phyloP scores from a whole-genome alignment of 2,113 vertebrate species.

The Capra hircus region DNA sequence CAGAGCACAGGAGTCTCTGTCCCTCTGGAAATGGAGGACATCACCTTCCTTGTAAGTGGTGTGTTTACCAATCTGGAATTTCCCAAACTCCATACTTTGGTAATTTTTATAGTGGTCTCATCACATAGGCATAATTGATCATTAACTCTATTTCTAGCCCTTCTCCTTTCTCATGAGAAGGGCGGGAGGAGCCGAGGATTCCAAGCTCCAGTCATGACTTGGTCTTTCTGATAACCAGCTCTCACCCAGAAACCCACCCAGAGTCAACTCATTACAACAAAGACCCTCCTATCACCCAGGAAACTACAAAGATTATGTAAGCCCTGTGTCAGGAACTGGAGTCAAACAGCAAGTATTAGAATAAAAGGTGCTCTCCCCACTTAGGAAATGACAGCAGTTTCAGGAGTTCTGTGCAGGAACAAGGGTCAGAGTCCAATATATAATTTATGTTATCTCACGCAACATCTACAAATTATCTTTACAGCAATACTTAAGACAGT shows the following conservation, averaged over 20 bases:
- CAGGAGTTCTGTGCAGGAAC: neutral
- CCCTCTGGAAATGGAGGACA: no score
- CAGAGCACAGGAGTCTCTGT: neutral
- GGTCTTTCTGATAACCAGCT: neutral
- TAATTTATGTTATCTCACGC: neutral
- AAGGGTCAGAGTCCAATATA: neutral
- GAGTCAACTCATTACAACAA: neutral
- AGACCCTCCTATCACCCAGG: neutral
- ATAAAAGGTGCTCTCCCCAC: neutral
- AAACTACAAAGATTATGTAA: neutral
- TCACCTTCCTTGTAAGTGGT: neutral
- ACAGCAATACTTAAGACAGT: neutral
- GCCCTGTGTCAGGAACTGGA: neutral
- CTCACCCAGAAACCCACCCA: neutral
- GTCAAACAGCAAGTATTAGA: neutral
- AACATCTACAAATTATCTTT: neutral
- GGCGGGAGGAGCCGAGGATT: accelerated
- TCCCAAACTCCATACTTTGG: neutral
- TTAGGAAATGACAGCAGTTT: neutral
- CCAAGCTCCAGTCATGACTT: neutral
- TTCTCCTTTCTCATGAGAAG: neutral
- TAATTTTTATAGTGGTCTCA: neutral
- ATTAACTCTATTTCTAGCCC: neutral
- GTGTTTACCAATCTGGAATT: neutral
- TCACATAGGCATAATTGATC: neutral